Base-by-base conservation (phyloP, 2,888 invertebrate genomes). In the Ferrisia virgata region DNA sequence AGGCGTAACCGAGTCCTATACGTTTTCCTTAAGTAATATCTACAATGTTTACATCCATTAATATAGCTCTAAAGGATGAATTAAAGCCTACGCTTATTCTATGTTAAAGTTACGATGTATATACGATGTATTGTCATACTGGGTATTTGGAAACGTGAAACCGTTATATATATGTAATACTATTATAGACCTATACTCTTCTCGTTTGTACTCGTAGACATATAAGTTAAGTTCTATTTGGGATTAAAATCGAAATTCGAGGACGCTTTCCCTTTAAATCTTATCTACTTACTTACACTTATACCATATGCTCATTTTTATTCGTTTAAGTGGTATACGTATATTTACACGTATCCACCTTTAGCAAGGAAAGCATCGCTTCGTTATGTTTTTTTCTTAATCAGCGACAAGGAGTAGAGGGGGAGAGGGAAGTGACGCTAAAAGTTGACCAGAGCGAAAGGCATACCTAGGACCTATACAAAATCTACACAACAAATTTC, bases 41-140 rank as follows among this genome's bases (percentile, higher is more conserved):
- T 81, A 81, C 81, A 81, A 81, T 81, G 81, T 81, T 81, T 81
- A 81, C 81, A 81, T 81, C 53, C 81, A 81, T 81, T 81, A 81
- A 81, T 81, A 58, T 81, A 36, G 53, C 53, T 81, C 53, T 81
- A 81, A 81, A 81, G 33, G 31, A 53, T 64, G 81, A 53, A 81
- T 81, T 81, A 81, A 81, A 81, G 53, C 58, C 81, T 81, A 80
- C 81, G 64, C 81, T n/a, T 64, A 31, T 81, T 58, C 81, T 64
- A 81, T 81, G 81, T 81, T 9, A 31, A 39, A 81, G 53, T 81
- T 81, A 81, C 81, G 81, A 79, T 28, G 43, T n/a, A n/a, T n/a
- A n/a, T n/a, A n/a, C 36, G 36, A 47, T 47, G 47, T 33, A 47
- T 81, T 58, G 81, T 81, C 81, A 79, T 36, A 47, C 81, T 13